Evolutionary conservation across 2,113 vertebrate genomes (phyloP).

Genomic region (Brienomyrus brachyistius): DNA sequence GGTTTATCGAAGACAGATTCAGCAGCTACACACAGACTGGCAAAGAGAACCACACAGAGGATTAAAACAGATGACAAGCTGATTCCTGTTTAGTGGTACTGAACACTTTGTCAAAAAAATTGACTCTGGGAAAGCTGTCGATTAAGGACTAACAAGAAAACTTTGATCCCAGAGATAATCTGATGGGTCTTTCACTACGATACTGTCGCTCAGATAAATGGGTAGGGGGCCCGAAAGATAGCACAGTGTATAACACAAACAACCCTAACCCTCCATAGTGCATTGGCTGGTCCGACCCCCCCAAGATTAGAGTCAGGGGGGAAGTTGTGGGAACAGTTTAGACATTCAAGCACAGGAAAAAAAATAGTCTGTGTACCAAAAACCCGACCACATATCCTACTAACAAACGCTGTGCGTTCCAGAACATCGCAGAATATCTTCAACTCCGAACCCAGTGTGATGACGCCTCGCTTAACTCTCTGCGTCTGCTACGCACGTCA

Average conservation of each 20-base stretch:
- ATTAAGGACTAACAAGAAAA: not conserved
- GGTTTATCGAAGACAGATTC: not conserved
- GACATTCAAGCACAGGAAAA: not conserved
- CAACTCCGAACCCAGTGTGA: not conserved
- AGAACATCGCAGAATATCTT: not conserved
- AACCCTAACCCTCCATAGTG: not conserved
- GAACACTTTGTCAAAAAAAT: not conserved
- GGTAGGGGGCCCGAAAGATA: not conserved
- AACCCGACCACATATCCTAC: not conserved
- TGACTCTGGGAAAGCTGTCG: not conserved
- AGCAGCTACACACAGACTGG: not conserved
- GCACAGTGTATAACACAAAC: conserved; percentile 9
- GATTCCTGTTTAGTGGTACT: not conserved
- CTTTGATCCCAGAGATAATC: not conserved
- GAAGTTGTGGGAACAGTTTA: not conserved
- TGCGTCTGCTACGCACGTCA: not conserved
- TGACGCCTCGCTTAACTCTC: not conserved
- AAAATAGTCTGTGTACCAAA: not conserved
- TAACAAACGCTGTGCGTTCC: not conserved
- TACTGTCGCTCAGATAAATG: not conserved
- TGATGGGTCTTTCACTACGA: not conserved
- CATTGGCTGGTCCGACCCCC: not conserved
- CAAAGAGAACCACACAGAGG: not conserved
- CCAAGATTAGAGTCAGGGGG: not conserved
- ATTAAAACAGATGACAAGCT: not conserved